These are phyloP conservation scores for Leptoteleia sp. DNA, from an alignment of 1,140 invertebrate species.

Conservation along the genomic window DNA sequence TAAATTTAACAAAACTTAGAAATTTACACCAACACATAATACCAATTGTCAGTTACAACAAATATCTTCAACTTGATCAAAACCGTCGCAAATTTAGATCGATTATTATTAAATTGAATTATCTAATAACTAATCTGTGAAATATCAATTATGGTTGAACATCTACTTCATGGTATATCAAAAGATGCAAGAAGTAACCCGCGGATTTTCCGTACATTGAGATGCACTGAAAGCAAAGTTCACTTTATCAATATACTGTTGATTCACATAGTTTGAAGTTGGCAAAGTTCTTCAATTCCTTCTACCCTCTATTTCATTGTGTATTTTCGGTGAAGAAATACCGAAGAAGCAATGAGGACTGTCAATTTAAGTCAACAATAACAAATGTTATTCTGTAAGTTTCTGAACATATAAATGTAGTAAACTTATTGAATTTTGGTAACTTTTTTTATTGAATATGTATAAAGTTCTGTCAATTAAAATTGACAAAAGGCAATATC, in stretches of 20 bases:
- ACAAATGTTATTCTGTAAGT: constrained; percentile 19
- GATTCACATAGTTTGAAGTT: constrained; percentile 37
- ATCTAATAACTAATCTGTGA: constrained; percentile 34
- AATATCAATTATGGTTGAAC: constrained; percentile 34
- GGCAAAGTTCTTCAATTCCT: constrained; percentile 29
- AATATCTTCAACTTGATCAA: no score
- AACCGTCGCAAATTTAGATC: no score
- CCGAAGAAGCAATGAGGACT: constrained; percentile 15
- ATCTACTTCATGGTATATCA: constrained; percentile 16
- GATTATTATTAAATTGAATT: no score
- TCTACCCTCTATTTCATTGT: constrained; percentile 12
- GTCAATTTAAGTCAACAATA: constrained; percentile 22
- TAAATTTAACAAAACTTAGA: no score
- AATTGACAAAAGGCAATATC: no score
- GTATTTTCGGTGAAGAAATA: constrained; percentile 3
- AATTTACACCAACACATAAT: no score
- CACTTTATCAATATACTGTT: constrained; percentile 39
- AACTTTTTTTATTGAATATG: constrained; percentile 3
- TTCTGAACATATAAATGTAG: constrained; percentile 1
- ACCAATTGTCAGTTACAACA: no score
- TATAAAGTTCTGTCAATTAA: no score
- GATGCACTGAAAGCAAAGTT: constrained; percentile 48
- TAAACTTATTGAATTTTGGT: constrained; percentile 19
- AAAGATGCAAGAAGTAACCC: constrained; percentile 31
- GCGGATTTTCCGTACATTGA: constrained; percentile 13